A percentile compares a stretch with the other conserved stretches of the same genome.
phyloP scores from a whole-genome alignment of 2,113 vertebrate genomes.

The Tragelaphus buxtoni region DNA sequence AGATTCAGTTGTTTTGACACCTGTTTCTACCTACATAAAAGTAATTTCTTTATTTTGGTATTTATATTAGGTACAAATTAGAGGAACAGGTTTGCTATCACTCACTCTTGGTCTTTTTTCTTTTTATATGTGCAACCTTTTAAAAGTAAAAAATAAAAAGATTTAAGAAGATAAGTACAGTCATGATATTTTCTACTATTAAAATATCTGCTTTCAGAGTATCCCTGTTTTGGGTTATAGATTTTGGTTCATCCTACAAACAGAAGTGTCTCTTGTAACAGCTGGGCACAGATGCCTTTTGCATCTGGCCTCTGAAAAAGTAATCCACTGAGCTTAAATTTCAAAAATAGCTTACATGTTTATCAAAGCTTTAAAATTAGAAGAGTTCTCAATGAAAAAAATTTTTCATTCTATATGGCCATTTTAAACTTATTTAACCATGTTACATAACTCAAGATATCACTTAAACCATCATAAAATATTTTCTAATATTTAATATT shows the following conservation, averaged over 20 bases:
- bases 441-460: not conserved
- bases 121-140: not conserved
- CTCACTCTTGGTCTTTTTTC: not conserved
- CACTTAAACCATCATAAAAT: not conserved
- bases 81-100: not conserved
- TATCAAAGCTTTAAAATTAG: constrained; percentile 1
- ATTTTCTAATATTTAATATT: not conserved
- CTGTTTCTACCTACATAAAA: not conserved
- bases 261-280: not conserved
- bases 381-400: not conserved
- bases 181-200: not conserved
- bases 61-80: not conserved
- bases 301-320: not conserved
- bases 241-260: not conserved
- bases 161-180: not conserved
- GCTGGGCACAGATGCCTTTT: not conserved
- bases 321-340: not conserved
- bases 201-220: not conserved
- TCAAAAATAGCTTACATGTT: not conserved
- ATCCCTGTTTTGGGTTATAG: not conserved
- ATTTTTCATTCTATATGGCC: not conserved
- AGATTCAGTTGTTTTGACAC: not conserved
- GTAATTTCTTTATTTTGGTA: not conserved
- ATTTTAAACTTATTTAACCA: not conserved
- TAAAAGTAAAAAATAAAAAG: not conserved